Conservation (phyloP, 1,140 invertebrate species). For the Oryctes rhinoceros region DNA sequence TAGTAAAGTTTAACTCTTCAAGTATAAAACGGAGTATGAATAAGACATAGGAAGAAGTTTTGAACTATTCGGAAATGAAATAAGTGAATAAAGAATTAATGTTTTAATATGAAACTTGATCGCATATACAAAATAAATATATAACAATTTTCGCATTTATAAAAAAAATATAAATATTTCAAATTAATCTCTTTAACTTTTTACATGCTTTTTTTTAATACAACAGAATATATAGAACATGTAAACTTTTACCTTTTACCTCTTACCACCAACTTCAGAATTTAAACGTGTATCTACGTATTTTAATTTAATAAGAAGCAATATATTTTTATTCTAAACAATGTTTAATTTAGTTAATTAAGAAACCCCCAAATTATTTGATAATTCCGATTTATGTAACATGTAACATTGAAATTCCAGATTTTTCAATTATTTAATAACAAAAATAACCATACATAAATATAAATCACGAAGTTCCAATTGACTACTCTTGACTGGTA, state of each 20-base stretch:
- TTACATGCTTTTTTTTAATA: not conserved
- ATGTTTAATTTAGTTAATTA: not conserved
- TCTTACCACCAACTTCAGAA: not conserved
- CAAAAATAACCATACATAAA: too few species aligned
- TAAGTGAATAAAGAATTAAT: too few species aligned
- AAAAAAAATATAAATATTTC: conserved; percentile 6
- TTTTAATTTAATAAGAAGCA: not conserved
- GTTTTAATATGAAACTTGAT: not conserved
- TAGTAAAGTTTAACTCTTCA: too few species aligned
- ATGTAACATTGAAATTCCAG: too few species aligned
- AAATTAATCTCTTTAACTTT: not conserved
- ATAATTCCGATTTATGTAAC: too few species aligned
- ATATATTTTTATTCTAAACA: not conserved
- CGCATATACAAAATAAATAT: conserved; percentile 4
- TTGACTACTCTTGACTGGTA: not conserved
- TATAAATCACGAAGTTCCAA: too few species aligned
- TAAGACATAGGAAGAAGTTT: too few species aligned
- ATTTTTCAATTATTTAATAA: too few species aligned
- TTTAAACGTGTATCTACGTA: not conserved
- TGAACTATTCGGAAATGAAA: too few species aligned
- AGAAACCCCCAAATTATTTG: too few species aligned
- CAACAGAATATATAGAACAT: not conserved
- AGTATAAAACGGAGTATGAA: too few species aligned
- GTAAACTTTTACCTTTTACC: not conserved
- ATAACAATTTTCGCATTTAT: not conserved